Conservation (phyloP, 1,140 invertebrate species). For the Panagrolaimus sp. region DNA sequence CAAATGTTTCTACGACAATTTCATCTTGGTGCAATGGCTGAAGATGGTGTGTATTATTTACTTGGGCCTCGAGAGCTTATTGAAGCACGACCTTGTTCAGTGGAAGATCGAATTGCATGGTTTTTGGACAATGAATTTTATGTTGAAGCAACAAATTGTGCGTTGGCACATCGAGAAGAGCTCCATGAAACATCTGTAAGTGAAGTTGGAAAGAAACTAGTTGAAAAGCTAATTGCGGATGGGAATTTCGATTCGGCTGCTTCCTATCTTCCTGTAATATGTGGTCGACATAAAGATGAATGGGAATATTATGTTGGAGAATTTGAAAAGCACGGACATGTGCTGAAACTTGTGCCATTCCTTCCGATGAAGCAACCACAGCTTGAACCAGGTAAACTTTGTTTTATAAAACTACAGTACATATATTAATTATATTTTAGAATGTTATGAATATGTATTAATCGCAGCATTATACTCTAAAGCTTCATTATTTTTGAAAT, state of each 20-base stretch:
- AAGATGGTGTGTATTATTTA: conserved; percentile 16
- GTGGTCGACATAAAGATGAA: conserved; percentile 65
- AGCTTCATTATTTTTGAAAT: conserved; percentile 67
- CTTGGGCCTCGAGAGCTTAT: conserved; percentile 18
- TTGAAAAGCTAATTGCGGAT: conserved; percentile 32
- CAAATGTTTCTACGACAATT: conserved; percentile 14
- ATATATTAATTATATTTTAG: no score
- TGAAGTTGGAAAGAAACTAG: conserved; percentile 36
- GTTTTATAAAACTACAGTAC: no score
- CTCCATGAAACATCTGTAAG: conserved; percentile 32
- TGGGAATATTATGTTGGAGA: conserved; percentile 91
- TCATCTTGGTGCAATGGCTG: conserved; percentile 15
- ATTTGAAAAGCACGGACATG: conserved; percentile 76
- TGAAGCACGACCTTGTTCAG: conserved; percentile 47
- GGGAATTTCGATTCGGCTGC: conserved; percentile 34
- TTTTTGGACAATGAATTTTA: conserved; percentile 47
- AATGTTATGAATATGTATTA: conserved; percentile 90
- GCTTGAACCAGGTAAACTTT: conserved; percentile 72
- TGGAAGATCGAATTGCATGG: conserved; percentile 48
- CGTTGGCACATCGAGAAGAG: conserved; percentile 27
- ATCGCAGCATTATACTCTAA: conserved; percentile 85
- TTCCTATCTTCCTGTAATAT: conserved; percentile 38
- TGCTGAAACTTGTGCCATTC: conserved; percentile 77
- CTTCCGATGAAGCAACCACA: conserved; percentile 67
- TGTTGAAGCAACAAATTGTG: conserved; percentile 45